Conservation (phyloP, 2,888 invertebrate genomes). For the Drosophila ustulata region DNA sequence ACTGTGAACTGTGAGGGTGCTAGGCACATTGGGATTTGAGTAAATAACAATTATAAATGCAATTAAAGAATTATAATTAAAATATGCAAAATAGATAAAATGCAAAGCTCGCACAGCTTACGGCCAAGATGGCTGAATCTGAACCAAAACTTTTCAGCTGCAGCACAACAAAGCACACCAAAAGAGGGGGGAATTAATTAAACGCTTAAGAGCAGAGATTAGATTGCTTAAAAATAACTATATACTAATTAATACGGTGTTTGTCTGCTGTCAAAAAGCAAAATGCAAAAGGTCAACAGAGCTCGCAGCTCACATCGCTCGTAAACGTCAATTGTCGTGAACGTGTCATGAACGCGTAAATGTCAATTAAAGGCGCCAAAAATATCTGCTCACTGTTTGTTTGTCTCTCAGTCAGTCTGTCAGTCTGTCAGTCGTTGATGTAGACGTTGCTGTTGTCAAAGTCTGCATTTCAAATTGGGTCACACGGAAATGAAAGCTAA, state of each 20-base stretch:
- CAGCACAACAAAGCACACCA: no score
- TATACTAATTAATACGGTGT: slow-evolving; percentile 29
- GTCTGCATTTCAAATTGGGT: slow-evolving; percentile 41
- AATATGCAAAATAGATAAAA: slow-evolving; percentile 16
- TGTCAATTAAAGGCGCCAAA: slow-evolving; percentile 38
- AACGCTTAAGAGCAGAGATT: background rate
- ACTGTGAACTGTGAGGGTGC: slow-evolving; percentile 16
- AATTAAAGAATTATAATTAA: slow-evolving; percentile 48
- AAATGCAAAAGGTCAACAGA: slow-evolving; percentile 5
- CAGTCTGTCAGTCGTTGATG: background rate
- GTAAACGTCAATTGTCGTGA: slow-evolving; percentile 12
- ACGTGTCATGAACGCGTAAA: slow-evolving; percentile 23
- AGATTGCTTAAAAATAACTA: background rate
- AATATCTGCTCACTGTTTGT: background rate
- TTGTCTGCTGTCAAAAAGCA: background rate
- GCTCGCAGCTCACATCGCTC: background rate
- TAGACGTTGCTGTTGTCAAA: background rate
- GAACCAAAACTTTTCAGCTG: background rate
- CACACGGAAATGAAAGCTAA: slow-evolving; percentile 37
- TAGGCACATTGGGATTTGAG: slow-evolving; percentile 36
- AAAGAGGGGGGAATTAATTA: background rate
- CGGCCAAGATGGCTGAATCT: background rate
- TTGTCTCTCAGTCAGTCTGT: background rate
- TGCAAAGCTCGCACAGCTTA: background rate
- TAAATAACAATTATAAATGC: slow-evolving; percentile 42